Percentiles rank a stretch among this genome's conserved stretches.
phyloP scores from a whole-genome alignment of 2,797 vertebrate genomes.

The Australoheros facetus region DNA sequence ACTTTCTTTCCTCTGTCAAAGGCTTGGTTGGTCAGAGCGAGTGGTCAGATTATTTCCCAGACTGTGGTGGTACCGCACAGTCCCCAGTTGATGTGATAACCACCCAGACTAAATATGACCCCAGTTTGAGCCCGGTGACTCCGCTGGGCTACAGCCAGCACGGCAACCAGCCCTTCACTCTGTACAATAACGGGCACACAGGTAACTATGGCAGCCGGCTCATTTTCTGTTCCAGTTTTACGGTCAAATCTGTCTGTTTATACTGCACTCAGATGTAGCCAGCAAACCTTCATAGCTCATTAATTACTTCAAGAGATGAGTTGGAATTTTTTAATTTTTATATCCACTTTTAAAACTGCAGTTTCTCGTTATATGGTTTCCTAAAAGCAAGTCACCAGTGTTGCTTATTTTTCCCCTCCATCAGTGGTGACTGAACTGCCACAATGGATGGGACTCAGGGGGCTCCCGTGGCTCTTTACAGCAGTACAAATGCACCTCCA shows the following conservation, averaged over 20 bases:
- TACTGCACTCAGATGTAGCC: conserved; percentile 8
- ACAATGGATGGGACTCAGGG: conserved; percentile 82
- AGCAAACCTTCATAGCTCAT: neutral
- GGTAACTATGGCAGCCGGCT: conserved; percentile 77
- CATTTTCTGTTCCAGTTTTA: neutral
- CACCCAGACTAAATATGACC: conserved; percentile 74
- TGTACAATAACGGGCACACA: conserved; percentile 91
- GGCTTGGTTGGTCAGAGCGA: conserved; percentile 86
- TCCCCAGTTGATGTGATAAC: conserved; percentile 88
- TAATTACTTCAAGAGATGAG: neutral
- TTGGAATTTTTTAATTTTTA: neutral
- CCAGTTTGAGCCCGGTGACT: conserved; percentile 74
- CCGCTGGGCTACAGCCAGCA: conserved; percentile 82
- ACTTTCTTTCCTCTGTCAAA: conserved; percentile 63
- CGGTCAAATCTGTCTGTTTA: neutral
- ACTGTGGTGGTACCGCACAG: conserved; percentile 85
- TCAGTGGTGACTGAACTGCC: conserved; percentile 86
- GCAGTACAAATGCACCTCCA: conserved; percentile 91
- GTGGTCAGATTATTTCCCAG: conserved; percentile 84
- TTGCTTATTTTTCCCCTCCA: neutral
- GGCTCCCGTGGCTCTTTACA: conserved; percentile 82
- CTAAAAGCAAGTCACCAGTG: neutral
- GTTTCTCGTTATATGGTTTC: neutral
- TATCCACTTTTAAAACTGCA: neutral
- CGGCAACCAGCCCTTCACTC: conserved; percentile 68